These are phyloP conservation scores for Tympanoctomys barrerae DNA, from an alignment of 2,797 vertebrate genomes.

Conservation along the genomic window DNA sequence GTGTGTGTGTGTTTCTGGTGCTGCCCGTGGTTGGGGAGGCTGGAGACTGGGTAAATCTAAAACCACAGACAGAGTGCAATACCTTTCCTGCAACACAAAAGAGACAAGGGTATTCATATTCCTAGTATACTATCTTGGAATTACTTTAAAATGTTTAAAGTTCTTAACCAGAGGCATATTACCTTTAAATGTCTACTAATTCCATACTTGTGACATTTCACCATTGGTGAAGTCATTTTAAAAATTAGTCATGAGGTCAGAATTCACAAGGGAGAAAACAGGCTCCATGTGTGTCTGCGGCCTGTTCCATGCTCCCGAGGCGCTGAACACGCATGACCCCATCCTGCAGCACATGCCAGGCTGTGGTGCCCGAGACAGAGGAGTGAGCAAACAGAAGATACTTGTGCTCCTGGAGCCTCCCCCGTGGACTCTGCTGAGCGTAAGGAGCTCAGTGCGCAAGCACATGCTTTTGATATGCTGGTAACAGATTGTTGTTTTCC, in stretches of 20 bases:
- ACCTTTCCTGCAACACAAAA: conserved; percentile 11
- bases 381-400: neutral
- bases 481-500: conserved; percentile 76
- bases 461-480: fast-evolving
- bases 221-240: neutral
- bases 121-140: conserved; percentile 42
- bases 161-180: neutral
- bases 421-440: neutral
- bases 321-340: neutral
- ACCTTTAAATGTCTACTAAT: neutral
- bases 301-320: neutral
- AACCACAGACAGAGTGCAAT: neutral
- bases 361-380: neutral
- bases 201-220: neutral
- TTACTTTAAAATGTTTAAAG: conserved; percentile 34
- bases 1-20: no score
- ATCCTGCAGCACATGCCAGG: neutral
- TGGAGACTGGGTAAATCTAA: neutral
- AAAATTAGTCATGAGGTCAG: neutral
- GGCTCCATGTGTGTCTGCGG: neutral
- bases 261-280: neutral
- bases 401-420: fast-evolving
- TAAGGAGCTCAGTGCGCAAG: neutral
- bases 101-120: conserved; percentile 39
- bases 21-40: neutral